phyloP scores from a whole-genome alignment of 1,140 invertebrate species.

The Brachionus rotundiformis region DNA sequence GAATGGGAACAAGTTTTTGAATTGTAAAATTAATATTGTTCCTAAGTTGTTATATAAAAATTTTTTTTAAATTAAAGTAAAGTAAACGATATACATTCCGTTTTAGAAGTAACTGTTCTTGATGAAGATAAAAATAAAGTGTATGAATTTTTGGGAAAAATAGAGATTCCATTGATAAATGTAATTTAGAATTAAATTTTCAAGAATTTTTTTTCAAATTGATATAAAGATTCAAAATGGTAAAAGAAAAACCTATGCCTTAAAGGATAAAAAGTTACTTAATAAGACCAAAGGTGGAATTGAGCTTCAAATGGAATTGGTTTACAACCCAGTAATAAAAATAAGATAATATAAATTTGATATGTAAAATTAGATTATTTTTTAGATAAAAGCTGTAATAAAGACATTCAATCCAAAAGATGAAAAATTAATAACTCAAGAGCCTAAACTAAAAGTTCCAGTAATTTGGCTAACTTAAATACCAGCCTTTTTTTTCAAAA shows the following conservation, averaged over 20 bases:
- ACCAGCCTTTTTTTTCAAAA: constrained; percentile 55
- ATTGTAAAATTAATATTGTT: constrained; percentile 74
- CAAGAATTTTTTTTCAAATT: too few species aligned
- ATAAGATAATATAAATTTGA: background rate
- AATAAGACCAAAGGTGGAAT: constrained; percentile 89
- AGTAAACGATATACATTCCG: constrained; percentile 93
- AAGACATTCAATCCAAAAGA: constrained; percentile 91
- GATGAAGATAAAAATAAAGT: constrained; percentile 98
- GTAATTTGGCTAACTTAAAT: constrained; percentile 57
- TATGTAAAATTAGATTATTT: background rate
- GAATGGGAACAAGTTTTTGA: constrained; percentile 98
- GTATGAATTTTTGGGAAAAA: constrained; percentile 92
- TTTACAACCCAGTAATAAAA: constrained; percentile 82
- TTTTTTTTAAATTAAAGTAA: too few species aligned
- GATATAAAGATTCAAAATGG: constrained; percentile 80
- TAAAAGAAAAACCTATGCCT: constrained; percentile 88
- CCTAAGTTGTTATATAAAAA: too few species aligned
- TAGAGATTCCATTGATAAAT: constrained; percentile 78
- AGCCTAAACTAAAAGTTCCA: constrained; percentile 90
- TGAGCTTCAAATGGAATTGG: constrained; percentile 82
- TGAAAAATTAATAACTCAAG: constrained; percentile 88
- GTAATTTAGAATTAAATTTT: constrained; percentile 58
- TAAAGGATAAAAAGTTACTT: constrained; percentile 93
- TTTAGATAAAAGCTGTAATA: constrained; percentile 80
- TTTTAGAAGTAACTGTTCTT: constrained; percentile 93